Base-by-base conservation (phyloP, 2,113 vertebrate genomes). In the Etheostoma cragini region DNA sequence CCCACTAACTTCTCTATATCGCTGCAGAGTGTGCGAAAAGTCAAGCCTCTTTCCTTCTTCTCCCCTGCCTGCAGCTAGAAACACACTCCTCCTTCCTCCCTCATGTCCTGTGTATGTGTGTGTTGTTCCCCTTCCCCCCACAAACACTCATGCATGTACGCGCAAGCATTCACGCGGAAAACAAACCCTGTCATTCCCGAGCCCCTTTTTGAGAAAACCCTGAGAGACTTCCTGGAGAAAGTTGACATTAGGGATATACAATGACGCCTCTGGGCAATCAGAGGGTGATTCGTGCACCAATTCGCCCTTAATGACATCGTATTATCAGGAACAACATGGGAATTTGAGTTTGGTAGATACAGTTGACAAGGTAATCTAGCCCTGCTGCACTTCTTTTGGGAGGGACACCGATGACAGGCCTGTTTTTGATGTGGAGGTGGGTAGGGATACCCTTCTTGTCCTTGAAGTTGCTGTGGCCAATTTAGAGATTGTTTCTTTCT, bases 31-130 rank as follows among this genome's bases (percentile, higher is more conserved):
- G 81, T 77, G 78, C 52, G 60, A 85, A 75, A 81, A 82, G 76
- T 30, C 85, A 58, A 83, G 82, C 80, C 90, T 90, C 88, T 75
- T 93, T 91, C 88, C 88, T 78, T 83, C 82, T 87, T 84, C 85
- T 86, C 92, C 87, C 89, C 78, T 91, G 75, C 78, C 79, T 84
- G 62, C 30, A 73, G 84, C 81, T 30, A 63, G 49, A 81, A 86
- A 83, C 83, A 87, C 84, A 88, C 90, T 53, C 86, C 81, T 65
- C 73, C 78, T 76, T 79, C 58, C 58, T 77, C 45, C 67, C 84
- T 74, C 67, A 73, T 88, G 87, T 80, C 83, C 86, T 84, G 75
- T 83, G 72, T 58, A 53, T 53, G 65, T 69, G n/a, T 22, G 30
- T 38, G 42, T 61, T 80, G 11, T 72, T 63, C 64, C 84, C 89